phyloP scores from a whole-genome alignment of 2,113 vertebrate species.

The Misgurnus mizolepis region DNA sequence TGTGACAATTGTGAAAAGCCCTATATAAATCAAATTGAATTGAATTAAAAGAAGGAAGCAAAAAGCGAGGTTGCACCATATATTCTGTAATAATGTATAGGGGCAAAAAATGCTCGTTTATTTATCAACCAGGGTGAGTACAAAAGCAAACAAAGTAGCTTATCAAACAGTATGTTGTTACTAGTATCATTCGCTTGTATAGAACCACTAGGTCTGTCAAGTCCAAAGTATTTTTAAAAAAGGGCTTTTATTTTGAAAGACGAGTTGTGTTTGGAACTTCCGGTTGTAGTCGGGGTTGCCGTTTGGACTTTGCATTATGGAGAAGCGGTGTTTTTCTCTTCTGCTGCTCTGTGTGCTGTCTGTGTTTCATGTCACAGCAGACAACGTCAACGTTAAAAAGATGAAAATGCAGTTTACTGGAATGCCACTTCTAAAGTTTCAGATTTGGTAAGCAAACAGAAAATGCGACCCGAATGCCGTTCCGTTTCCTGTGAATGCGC shows the following conservation, averaged over 20 bases:
- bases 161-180: too few relatives aligned
- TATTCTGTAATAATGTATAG: too few relatives aligned
- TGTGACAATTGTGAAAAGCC: too few relatives aligned
- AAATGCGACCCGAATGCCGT: background rate
- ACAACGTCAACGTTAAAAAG: conserved; percentile 81
- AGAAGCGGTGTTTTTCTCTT: conserved; percentile 61
- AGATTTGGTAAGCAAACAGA: conserved; percentile 84
- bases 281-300: background rate
- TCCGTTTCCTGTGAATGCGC: conserved; percentile 6
- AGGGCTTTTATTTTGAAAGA: conserved; percentile 20
- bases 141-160: too few relatives aligned
- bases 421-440: conserved; percentile 92
- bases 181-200: too few relatives aligned
- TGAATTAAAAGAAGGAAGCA: too few relatives aligned
- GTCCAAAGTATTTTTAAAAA: too few relatives aligned
- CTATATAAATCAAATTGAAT: too few relatives aligned
- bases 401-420: conserved; percentile 92
- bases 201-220: too few relatives aligned
- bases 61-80: too few relatives aligned
- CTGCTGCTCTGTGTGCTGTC: conserved; percentile 70
- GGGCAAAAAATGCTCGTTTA: too few relatives aligned
- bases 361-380: conserved; percentile 72
- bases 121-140: too few relatives aligned
- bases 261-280: background rate
- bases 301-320: conserved; percentile 32